Base-by-base conservation (phyloP, 2,888 invertebrate genomes). In the Hyalella azteca region DNA sequence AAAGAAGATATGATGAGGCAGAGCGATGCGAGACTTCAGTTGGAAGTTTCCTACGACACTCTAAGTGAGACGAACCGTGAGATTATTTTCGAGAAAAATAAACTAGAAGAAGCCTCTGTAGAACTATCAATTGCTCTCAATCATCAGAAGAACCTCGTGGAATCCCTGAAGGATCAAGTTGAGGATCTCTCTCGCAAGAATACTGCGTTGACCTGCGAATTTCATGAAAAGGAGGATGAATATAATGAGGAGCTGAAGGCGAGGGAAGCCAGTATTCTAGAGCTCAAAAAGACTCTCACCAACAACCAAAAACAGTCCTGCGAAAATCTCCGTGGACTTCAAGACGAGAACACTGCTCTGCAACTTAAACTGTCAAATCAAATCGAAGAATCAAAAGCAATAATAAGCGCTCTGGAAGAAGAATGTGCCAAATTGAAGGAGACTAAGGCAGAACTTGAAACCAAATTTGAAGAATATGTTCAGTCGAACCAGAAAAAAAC, bases 1-100 rank as follows among this genome's bases (percentile, higher is more conserved):
- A 81, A 82, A 66, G 83, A 85, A 73, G 85, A 85, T 36, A 76
- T 82, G 49, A 80, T 81, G 2, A 82, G 86, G 39, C 86, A 77
- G 59, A 81, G 78, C 60, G 79, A 79, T 77, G 82, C 83, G 78
- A 81, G 83, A 78, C 77, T 80, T 22, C 81, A 49, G 77, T 39
- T 82, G 29, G 78, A 75, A 60, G 80, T 77, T 79, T 79, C 76
- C 7, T 80, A 79, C 66, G 41, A 41, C 54, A 76, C 80, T 7
- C 29, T 83, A 22, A 79, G 76, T 22, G 77, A 73, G 36, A 81
- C 81, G 32, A 80, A 81, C 49, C 48, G 75, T 11, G 80, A 79
- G 26, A 11, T 83, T 50, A 29, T 36, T 48, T 29, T 36, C n/a
- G 80, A 66, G 32, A 73, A 81, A n/a, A 60, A 79, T 26, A 60